Percentiles rank a stretch among this genome's conserved stretches.
Conservation (phyloP, 2,113 vertebrate genomes). For the Panthera uncia region DNA sequence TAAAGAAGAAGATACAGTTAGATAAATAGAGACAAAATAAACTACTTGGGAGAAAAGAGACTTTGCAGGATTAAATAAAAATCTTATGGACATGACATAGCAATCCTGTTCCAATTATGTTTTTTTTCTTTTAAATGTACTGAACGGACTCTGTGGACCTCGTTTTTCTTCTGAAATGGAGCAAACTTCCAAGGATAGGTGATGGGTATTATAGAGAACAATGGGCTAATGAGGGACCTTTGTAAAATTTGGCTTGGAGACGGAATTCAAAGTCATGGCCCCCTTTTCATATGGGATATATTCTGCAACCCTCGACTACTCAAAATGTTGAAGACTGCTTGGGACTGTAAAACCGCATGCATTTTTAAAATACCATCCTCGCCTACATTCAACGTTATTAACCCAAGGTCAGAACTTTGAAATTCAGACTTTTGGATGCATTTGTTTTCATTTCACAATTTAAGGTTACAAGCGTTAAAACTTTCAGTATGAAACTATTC, state of each 20-base stretch:
- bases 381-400: slow-evolving; percentile 18
- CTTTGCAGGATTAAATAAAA: neutral
- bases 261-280: neutral
- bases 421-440: slow-evolving; percentile 25
- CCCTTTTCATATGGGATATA: neutral
- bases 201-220: neutral
- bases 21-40: neutral
- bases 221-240: neutral
- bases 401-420: slow-evolving; percentile 37
- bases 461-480: neutral
- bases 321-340: neutral
- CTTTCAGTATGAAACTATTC: neutral
- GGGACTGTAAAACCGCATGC: neutral
- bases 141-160: neutral
- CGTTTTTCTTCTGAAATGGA: neutral
- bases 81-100: neutral
- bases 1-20: neutral
- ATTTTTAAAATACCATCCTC: slow-evolving; percentile 13
- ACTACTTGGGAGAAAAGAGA: neutral
- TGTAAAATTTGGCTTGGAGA: neutral
- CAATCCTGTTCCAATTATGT: neutral
- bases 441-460: neutral
- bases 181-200: neutral
- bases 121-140: neutral
- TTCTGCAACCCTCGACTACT: neutral